These are phyloP conservation scores for Drosophila burlai DNA, from an alignment of 1,140 invertebrate genomes.

Conservation along the genomic window DNA sequence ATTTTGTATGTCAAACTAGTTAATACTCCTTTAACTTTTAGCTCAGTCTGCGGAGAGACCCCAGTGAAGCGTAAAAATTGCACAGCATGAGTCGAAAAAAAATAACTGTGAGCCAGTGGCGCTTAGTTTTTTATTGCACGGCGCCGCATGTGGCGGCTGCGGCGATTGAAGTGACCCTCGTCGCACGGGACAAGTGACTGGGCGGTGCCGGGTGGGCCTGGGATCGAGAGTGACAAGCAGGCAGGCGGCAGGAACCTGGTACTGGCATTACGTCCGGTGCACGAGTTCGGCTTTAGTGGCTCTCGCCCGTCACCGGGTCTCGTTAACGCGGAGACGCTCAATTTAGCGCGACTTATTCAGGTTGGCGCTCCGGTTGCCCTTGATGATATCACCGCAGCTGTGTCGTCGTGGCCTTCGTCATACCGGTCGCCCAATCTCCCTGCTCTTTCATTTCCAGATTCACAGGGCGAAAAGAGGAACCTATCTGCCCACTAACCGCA, in stretches of 20 bases:
- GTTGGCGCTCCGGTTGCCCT: slow-evolving; percentile 59
- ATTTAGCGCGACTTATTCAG: slow-evolving; percentile 76
- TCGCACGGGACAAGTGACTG: background rate
- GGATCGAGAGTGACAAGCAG: slow-evolving; percentile 22
- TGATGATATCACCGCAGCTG: slow-evolving; percentile 74
- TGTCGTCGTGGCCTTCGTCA: slow-evolving; percentile 34
- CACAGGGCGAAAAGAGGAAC: background rate
- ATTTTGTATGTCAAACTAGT: background rate
- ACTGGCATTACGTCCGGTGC: slow-evolving; percentile 71
- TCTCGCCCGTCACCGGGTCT: slow-evolving; percentile 55
- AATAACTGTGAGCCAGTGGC: slow-evolving; percentile 43
- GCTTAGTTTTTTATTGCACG: slow-evolving; percentile 67
- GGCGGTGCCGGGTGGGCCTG: slow-evolving; percentile 20
- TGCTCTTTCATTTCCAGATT: background rate
- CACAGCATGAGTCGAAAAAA: slow-evolving; percentile 19
- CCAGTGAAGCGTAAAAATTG: slow-evolving; percentile 16
- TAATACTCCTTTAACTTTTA: background rate
- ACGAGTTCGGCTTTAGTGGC: slow-evolving; percentile 74
- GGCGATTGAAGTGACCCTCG: slow-evolving; percentile 34
- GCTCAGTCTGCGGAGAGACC: background rate
- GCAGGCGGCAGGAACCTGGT: slow-evolving; percentile 56
- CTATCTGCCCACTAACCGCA: background rate
- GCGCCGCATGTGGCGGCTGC: slow-evolving; percentile 67
- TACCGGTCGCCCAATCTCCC: background rate
- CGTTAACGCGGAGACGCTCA: slow-evolving; percentile 81